A percentile compares a stretch with the other conserved stretches of the same genome.
Conservation (phyloP, 2,888 invertebrate genomes). For the Pemphredon lugubris region DNA sequence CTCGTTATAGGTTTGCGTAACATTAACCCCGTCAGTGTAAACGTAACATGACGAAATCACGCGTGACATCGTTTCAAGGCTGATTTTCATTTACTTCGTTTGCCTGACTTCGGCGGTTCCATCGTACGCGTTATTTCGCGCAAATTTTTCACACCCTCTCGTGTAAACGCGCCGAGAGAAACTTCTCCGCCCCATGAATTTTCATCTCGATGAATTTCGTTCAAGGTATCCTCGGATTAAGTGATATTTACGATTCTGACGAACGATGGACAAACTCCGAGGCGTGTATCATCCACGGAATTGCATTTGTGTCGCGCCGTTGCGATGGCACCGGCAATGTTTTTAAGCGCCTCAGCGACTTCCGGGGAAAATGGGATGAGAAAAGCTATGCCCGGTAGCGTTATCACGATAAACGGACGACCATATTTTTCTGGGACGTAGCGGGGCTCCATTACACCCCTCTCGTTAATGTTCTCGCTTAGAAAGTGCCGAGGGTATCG, state of each 20-base stretch:
- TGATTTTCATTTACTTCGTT: no score
- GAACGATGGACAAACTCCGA: conserved; percentile 22
- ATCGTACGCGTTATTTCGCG: no score
- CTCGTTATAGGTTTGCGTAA: no score
- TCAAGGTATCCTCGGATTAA: conserved; percentile 22
- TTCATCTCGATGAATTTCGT: conserved; percentile 13
- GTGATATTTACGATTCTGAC: conserved; percentile 36
- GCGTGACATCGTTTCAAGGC: no score
- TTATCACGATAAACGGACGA: conserved; percentile 59
- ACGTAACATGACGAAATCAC: no score
- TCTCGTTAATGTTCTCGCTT: conserved; percentile 44
- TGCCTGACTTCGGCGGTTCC: no score
- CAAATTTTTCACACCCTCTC: no score
- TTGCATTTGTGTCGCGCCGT: conserved; percentile 35
- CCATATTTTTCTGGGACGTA: conserved; percentile 54
- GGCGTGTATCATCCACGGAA: conserved; percentile 44
- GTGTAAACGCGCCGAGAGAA: no score
- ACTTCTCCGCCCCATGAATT: background rate
- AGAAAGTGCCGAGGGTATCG: conserved; percentile 33
- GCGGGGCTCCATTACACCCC: conserved; percentile 37
- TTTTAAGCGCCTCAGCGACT: conserved; percentile 51
- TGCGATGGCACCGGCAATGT: conserved; percentile 37
- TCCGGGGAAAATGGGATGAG: conserved; percentile 48
- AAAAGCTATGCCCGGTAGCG: conserved; percentile 37
- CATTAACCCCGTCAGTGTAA: no score